These are phyloP conservation scores for Eospalax fontanierii DNA, from an alignment of 2,797 vertebrate genomes.

Conservation along the genomic window DNA sequence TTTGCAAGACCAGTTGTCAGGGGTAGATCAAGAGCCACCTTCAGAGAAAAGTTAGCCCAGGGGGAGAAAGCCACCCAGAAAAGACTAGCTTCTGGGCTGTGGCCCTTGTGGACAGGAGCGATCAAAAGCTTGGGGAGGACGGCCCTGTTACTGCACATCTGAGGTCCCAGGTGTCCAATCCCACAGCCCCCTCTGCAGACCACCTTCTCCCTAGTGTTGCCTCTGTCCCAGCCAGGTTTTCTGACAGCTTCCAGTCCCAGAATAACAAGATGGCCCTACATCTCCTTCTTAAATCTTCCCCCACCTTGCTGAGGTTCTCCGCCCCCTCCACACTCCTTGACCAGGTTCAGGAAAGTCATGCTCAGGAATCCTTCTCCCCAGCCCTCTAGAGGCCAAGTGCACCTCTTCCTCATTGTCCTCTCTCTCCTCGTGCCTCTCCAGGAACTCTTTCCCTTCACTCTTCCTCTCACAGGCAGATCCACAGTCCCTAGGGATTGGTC, in stretches of 20 bases:
- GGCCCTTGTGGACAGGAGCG: not conserved
- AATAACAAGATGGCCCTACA: constrained; percentile 55
- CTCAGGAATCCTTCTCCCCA: constrained; percentile 36
- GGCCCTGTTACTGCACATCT: not conserved
- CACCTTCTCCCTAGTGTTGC: not conserved
- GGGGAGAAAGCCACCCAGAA: not conserved
- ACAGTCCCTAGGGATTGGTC: constrained; percentile 71
- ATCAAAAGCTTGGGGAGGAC: not conserved
- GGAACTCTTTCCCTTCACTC: not conserved
- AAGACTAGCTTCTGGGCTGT: not conserved
- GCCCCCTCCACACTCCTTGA: not conserved
- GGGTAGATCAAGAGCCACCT: constrained; percentile 1
- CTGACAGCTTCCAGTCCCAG: not conserved
- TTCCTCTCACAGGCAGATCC: constrained; percentile 71
- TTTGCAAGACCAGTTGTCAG: constrained; percentile 40
- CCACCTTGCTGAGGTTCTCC: not conserved
- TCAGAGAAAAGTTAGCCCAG: not conserved
- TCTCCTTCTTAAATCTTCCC: not conserved
- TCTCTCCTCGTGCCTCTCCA: not conserved
- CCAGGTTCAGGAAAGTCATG: constrained; percentile 8
- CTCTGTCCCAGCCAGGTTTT: not conserved
- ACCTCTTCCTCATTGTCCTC: no score
- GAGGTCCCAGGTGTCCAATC: not conserved
- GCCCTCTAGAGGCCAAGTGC: not conserved
- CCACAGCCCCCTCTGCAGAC: not conserved